Conservation (phyloP, 2,113 vertebrate genomes). For the Alexandromys fortis region DNA sequence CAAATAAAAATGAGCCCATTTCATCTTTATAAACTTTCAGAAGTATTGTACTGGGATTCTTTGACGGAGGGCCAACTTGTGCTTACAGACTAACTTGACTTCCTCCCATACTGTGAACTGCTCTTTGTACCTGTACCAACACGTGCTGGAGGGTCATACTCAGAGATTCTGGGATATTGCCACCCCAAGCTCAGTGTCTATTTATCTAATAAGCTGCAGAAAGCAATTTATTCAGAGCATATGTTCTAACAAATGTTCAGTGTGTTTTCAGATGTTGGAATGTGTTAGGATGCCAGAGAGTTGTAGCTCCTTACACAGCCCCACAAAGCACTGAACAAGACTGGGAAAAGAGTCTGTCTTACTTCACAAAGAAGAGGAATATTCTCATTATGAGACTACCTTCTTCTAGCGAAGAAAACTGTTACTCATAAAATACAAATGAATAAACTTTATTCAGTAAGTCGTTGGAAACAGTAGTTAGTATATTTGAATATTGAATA, state of each 20-base stretch:
- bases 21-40: background rate
- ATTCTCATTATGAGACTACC: background rate
- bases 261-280: constrained; percentile 29
- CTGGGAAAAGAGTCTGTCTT: background rate
- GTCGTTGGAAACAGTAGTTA: background rate
- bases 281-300: background rate
- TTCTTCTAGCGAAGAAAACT: background rate
- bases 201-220: constrained; percentile 46
- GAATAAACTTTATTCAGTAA: background rate
- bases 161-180: background rate
- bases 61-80: background rate
- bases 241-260: constrained; percentile 54
- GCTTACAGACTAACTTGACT: background rate
- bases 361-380: background rate
- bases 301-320: background rate
- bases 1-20: background rate
- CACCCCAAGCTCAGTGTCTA: background rate
- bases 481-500: background rate
- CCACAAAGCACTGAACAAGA: background rate
- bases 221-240: constrained; percentile 57
- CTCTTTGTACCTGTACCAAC: background rate
- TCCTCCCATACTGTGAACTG: background rate
- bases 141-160: background rate
- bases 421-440: background rate
- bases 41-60: background rate